Evolutionary conservation across 2,113 vertebrate species (phyloP), one percentile per base, ranked within the genome.

Genomic region (Turnix velox): DNA sequence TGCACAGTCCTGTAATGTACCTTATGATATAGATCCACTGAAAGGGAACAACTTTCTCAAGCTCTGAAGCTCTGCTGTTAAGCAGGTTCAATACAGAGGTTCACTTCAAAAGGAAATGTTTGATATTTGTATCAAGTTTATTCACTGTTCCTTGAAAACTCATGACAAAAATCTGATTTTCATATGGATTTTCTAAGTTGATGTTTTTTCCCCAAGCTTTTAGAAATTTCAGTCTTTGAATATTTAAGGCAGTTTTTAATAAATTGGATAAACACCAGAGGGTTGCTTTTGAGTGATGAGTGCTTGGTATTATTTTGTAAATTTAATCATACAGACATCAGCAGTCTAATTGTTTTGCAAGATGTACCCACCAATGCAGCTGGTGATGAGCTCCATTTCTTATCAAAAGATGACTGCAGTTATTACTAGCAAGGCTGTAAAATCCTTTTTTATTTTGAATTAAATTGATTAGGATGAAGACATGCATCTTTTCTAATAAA

Each of bases 301-400:
- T 62, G 37, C 86, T 84, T 87, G 65, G 10, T 93, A 46, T 90
- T 96, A 84, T 86, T 92, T 84, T 91, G 52, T 84, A 90, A 87
- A 88, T 86, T 87, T 84, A 37, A 68, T 90, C 93, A 93, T 68
- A 94, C 31, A 86, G 42, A 24, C 83, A 65, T 93, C 87, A 93
- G 86, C 49, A 0, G 30, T 81, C 73, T 93, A 93, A 82, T 94
- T 93, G 80, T 91, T 94, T 92, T 87, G 45, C 54, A 88, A 75
- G 86, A 94, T 90, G 69, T 84, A 68, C 40, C 55, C 94, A 79
- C 84, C 42, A 92, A 88, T 75, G 86, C 88, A 96, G 88, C 92
- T 95, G 91, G 72, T 84, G 91, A 87, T 92, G 46, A 72, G 77
- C 24, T 81, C 48, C 66, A 33, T 87, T 90, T 86, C 63, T 75